These are phyloP conservation scores for Deroptyus accipitrinus DNA, from an alignment of 2,113 vertebrate genomes.

Conservation along the genomic window DNA sequence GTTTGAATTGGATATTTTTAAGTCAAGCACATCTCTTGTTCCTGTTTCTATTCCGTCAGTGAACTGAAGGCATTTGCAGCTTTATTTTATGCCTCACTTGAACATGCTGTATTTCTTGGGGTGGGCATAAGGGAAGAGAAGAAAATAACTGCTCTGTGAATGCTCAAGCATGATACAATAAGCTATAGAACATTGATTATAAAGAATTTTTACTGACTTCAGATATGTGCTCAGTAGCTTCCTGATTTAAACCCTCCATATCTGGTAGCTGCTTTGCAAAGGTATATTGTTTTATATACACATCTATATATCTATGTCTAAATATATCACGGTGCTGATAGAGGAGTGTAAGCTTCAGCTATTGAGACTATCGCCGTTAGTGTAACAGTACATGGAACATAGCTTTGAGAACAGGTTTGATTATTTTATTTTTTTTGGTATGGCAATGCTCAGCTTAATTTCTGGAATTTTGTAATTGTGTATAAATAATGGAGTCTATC, in stretches of 20 bases:
- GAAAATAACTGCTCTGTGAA: background rate
- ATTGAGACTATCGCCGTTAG: fast-evolving
- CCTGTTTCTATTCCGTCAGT: background rate
- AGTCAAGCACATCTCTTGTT: background rate
- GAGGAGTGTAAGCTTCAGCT: background rate
- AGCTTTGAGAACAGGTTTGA: background rate
- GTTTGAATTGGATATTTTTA: slow-evolving; percentile 10
- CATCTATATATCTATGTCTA: background rate
- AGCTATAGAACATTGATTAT: background rate
- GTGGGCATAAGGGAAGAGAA: background rate
- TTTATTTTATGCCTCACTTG: background rate
- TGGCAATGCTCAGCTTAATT: background rate
- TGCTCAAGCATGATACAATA: background rate
- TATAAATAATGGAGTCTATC: background rate
- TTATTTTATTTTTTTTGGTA: background rate
- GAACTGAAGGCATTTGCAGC: background rate
- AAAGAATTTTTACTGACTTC: background rate
- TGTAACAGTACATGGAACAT: background rate
- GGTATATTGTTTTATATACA: background rate
- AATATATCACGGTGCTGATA: background rate
- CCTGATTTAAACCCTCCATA: background rate
- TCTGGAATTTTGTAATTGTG: background rate
- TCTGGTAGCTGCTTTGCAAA: background rate
- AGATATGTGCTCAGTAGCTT: background rate
- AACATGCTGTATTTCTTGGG: background rate